Base-by-base conservation (phyloP, 2,113 vertebrate species). In the Cynoglossus semilaevis region DNA sequence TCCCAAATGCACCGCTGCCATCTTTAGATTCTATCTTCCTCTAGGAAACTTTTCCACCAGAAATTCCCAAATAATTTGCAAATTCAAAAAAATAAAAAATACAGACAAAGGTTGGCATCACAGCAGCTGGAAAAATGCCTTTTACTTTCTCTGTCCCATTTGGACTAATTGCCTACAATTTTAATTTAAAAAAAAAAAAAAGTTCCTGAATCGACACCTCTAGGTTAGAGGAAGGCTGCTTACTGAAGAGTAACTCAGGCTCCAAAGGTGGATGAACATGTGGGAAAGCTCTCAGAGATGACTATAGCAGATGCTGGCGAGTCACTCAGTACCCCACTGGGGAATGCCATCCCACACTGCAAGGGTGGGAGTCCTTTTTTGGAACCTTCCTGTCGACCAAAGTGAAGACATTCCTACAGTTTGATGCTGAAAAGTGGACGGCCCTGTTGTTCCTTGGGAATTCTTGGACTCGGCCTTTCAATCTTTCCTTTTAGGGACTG, bases 261-360 rank as follows among this genome's bases (percentile, higher is more conserved):
- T 72, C 44, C 61, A 64, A 70, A 15, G 5, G 61, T 64, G 22
- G 54, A 67, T 16, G 48, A 78, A 70, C 82, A 88, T 84, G 74
- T 84, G 76, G 80, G 65, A 85, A 87, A 80, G 58, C 74, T 73
- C 57, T 82, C 76, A 72, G 29, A 62, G 63, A 85, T 76, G 22
- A 76, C 66, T 76, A 63, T 11, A 71, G 56, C 79, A 82, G 70
- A 85, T 70, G 64, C 63, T 60, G 61, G 35, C 61, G 54, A 63
- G 67, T 66, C 72, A 71, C 55, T 70, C 22, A 29, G 52, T 41
- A 41, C 50, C 60, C 72, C 70, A 68, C 68, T 50, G 48, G 80
- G 83, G 72, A 79, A 74, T 75, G 48, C 66, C 68, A 76, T 45
- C 71, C 74, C 62, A 68, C 76, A 70, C 58, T 68, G 12, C 5